A percentile compares a stretch with the other conserved stretches of the same genome.
Conservation (phyloP, 2,113 vertebrate genomes). For the Panurus biarmicus region DNA sequence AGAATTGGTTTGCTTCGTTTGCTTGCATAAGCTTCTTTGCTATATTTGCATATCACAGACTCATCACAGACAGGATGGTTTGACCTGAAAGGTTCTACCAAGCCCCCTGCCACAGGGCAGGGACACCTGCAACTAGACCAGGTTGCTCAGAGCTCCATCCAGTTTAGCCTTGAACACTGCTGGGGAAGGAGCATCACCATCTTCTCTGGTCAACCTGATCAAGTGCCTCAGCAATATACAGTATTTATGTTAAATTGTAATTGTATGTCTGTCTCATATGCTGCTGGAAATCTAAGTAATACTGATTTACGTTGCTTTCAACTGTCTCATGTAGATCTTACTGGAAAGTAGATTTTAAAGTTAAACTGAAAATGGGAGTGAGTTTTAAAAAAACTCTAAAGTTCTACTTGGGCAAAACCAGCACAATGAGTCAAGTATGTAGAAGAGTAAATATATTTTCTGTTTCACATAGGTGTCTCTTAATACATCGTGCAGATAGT, state of each 20-base stretch:
- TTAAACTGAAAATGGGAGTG: background rate
- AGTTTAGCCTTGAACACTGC: background rate
- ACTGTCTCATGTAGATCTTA: fast-evolving
- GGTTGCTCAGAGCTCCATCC: background rate
- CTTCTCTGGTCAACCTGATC: fast-evolving
- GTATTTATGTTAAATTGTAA: background rate
- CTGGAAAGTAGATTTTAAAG: background rate
- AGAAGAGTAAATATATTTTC: background rate
- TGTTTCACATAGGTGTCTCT: fast-evolving
- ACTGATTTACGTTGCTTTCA: background rate
- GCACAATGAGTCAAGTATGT: background rate
- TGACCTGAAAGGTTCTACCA: background rate
- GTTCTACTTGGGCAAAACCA: too few species aligned
- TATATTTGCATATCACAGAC: fast-evolving
- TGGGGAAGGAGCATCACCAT: background rate
- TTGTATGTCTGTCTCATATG: fast-evolving
- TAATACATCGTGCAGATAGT: background rate
- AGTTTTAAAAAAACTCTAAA: background rate
- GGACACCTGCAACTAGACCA: background rate
- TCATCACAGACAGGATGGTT: fast-evolving
- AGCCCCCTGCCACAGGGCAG: background rate
- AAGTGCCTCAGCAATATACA: background rate
- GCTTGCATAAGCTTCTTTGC: background rate
- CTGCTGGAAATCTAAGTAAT: background rate
- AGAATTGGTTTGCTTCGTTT: background rate